Evolutionary conservation across 2,888 invertebrate species (phyloP), one percentile per base, ranked within the genome.

Genomic region (Aphidoletes aphidimyza): DNA sequence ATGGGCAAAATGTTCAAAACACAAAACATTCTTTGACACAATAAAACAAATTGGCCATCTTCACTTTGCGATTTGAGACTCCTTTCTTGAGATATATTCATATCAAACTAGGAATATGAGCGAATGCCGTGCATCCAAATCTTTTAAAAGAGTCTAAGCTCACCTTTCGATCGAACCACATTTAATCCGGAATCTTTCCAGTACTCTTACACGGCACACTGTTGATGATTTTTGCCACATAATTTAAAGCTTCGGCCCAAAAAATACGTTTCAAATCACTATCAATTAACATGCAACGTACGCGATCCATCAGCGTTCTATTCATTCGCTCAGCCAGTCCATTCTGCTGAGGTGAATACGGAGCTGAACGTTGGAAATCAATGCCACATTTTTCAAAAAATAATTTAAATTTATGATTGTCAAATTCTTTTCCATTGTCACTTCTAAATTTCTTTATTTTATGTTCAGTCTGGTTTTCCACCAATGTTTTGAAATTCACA

Each of bases 201-300:
- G n/a, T n/a, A n/a, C n/a, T n/a, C n/a, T n/a, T n/a, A n/a, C n/a
- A n/a, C n/a, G n/a, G n/a, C n/a, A n/a, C n/a, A n/a, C n/a, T n/a
- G n/a, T n/a, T n/a, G n/a, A n/a, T n/a, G n/a, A n/a, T n/a, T n/a
- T n/a, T n/a, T n/a, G n/a, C n/a, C n/a, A n/a, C n/a, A n/a, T n/a
- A n/a, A n/a, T n/a, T n/a, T n/a, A n/a, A n/a, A 0, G 88, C 88
- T 86, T 89, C 89, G 34, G 88, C 88, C 89, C 89, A 89, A 6
- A 88, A 30, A 85, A 0, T 84, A 84, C 47, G 86, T 85, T 9
- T 84, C 30, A 3, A 87, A 0, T 86, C 87, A 84, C 83, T 37
- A 22, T 85, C 49, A 22, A 85, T 47, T 8, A 85, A 14, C 26
- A 85, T n/a, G 37, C 84, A 85, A n/a, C 85, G 22, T 0, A 83